Percentiles rank a stretch among this genome's conserved stretches.
Conservation (phyloP, 2,797 vertebrate genomes). For the Selene dorsalis region DNA sequence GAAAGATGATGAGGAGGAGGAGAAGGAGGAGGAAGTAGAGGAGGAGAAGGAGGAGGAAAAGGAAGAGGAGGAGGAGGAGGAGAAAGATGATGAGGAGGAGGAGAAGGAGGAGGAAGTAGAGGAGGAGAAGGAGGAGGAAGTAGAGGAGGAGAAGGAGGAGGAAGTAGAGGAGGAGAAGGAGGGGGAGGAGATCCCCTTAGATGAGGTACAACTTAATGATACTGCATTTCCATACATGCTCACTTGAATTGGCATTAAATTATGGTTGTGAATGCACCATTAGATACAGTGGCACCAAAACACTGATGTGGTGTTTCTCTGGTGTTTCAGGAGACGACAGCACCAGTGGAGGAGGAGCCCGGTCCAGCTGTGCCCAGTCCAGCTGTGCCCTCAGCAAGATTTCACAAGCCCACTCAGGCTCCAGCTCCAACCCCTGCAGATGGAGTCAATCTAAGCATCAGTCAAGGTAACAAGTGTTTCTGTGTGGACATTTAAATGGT, state of each 20-base stretch:
- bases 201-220: constrained; percentile 84
- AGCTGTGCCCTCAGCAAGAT: constrained; percentile 46
- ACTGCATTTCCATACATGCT: background rate
- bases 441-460: constrained; percentile 73
- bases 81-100: constrained; percentile 46
- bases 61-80: background rate
- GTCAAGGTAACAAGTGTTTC: constrained; percentile 64
- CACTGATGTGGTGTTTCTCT: background rate
- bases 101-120: constrained; percentile 29
- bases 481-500: too few relatives aligned
- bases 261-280: background rate
- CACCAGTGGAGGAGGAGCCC: constrained; percentile 64
- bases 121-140: constrained; percentile 55
- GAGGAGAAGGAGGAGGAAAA: constrained; percentile 74
- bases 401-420: constrained; percentile 38
- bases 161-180: constrained; percentile 5
- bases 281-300: background rate
- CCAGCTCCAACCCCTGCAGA: constrained; percentile 75
- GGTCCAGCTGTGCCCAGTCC: constrained; percentile 50
- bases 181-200: constrained; percentile 81
- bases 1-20: constrained; percentile 34
- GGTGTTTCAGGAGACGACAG: constrained; percentile 58
- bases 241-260: background rate
- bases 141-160: constrained; percentile 34
- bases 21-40: background rate